Evolutionary conservation across 1,140 invertebrate genomes (phyloP), one percentile per base, ranked within the genome.

Genomic region (Triops cancriformis): DNA sequence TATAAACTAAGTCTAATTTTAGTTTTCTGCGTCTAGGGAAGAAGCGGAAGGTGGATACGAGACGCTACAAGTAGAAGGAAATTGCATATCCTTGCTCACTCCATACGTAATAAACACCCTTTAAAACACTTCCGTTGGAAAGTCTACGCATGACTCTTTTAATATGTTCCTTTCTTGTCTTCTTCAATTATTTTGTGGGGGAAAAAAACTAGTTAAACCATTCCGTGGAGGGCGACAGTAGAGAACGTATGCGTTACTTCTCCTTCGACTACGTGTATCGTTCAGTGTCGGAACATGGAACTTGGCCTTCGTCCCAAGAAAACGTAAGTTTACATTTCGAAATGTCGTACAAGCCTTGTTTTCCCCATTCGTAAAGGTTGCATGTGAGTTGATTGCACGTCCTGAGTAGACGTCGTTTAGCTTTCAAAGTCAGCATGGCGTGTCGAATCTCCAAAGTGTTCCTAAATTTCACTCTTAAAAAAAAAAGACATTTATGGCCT

Each of bases 81-180:
- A 64, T 64, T 64, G 51, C 51, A 64, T 64, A 64, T 64, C 51
- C 51, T 18, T 64, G 51, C 51, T 64, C 14, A 64, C 51, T n/a
- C 51, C 51, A 64, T 64, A 64, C 23, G 51, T 64, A 64, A 64
- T 64, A 23, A 64, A 23, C 31, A 37, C 31, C 7, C 31, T 37
- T 37, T 4, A 37, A 37, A 37, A 37, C 7, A 37, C 7, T 37
- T 7, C 7, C 7, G 31, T 37, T 37, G 31, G 7, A 37, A 37
- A 37, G 31, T 37, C 31, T 4, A 37, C 31, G 31, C 31, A 7
- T 37, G 31, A 37, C 31, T 37, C n/a, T 37, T 7, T 37, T 37
- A 37, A 37, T 37, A 37, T 7, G 31, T 2, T 37, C 2, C 31
- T 37, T 37, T 37, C 31, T 37, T 37, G 10, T 64, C 18, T 18